A percentile compares a stretch with the other conserved stretches of the same genome.
Conservation (phyloP, 2,113 vertebrate genomes). For the Gyps fulvus region DNA sequence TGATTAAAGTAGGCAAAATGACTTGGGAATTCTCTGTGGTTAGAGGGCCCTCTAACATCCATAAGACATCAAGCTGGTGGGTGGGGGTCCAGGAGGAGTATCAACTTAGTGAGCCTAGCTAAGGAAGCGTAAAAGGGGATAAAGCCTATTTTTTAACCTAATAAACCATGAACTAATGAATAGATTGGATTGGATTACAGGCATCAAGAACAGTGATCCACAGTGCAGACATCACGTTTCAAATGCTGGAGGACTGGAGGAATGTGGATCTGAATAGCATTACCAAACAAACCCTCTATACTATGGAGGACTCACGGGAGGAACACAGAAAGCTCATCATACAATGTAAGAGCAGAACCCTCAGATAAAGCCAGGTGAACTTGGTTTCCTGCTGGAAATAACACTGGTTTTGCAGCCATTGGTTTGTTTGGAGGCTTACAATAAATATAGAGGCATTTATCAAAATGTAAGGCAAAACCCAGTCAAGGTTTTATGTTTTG, state of each 20-base stretch:
- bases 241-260: constrained; percentile 99
- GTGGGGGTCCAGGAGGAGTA: neutral
- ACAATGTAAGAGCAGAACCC: constrained; percentile 82
- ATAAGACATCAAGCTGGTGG: neutral
- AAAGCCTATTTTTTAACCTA: constrained; percentile 19
- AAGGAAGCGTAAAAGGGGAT: constrained; percentile 38
- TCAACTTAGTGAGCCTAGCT: neutral
- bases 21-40: neutral
- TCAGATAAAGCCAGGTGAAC: neutral
- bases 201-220: constrained; percentile 98
- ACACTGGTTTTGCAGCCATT: neutral
- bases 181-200: constrained; percentile 74
- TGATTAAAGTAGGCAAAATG: neutral
- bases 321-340: constrained; percentile 95
- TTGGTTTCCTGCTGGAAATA: neutral
- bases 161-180: constrained; percentile 56
- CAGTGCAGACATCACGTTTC: constrained; percentile 99
- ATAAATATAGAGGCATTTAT: neutral
- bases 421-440: neutral
- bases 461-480: neutral
- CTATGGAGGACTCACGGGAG: constrained; percentile 95
- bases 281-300: constrained; percentile 98
- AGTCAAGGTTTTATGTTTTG: neutral
- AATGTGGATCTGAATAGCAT: constrained; percentile 98
- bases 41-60: neutral